A percentile compares a stretch with the other conserved stretches of the same genome.
phyloP scores from a whole-genome alignment of 2,113 vertebrate species.

The Pimephales promelas region DNA sequence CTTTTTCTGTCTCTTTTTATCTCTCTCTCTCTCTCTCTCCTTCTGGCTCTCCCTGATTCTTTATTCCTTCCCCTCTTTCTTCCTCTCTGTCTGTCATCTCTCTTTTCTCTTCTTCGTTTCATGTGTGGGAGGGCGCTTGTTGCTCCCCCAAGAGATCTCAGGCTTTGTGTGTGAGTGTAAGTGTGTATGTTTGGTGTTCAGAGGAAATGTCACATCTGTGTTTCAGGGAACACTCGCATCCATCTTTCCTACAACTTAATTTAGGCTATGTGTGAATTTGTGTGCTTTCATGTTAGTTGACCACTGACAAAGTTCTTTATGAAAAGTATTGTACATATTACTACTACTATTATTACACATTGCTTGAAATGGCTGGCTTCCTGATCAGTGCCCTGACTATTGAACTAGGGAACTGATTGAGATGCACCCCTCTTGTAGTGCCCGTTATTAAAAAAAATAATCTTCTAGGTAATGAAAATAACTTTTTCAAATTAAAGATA shows the following conservation, averaged over 20 bases:
- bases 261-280: background rate
- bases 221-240: background rate
- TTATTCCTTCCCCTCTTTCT: constrained; percentile 11
- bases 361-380: too few relatives aligned
- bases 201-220: constrained; percentile 14
- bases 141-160: constrained; percentile 27
- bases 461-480: background rate
- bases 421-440: too few relatives aligned
- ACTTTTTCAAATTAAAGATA: background rate
- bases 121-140: constrained; percentile 21
- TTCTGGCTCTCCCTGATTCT: constrained; percentile 8
- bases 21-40: background rate
- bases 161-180: constrained; percentile 14
- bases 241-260: constrained; percentile 2
- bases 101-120: constrained; percentile 21
- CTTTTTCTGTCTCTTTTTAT: background rate
- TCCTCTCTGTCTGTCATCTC: constrained; percentile 16
- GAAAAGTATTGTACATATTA: background rate
- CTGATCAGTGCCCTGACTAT: too few relatives aligned
- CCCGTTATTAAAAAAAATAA: too few relatives aligned
- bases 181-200: constrained; percentile 10
- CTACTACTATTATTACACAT: too few relatives aligned
- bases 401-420: too few relatives aligned
- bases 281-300: background rate
- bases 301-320: background rate